Evolutionary conservation across 2,888 invertebrate genomes (phyloP), one percentile per base, ranked within the genome.

Genomic region (Atherix ibis): DNA sequence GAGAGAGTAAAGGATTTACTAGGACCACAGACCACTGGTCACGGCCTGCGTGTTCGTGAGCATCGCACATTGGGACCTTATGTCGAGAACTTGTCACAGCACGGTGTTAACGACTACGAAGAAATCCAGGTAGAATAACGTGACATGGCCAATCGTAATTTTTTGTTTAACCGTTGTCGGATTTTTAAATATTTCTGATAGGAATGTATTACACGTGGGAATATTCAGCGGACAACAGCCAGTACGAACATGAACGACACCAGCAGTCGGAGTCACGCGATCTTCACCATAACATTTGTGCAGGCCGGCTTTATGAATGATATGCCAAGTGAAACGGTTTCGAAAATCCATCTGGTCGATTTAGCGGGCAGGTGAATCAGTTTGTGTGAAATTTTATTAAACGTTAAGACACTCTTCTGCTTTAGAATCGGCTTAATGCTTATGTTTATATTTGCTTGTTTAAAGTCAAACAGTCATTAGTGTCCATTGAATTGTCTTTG

Each of bases 161-260:
- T 19, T 25, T 13, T 31, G 9, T 18, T 18, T 16, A 28, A 31
- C 32, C 33, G n/a, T 34, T 26, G 18, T 19, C 5, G 9, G 4
- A 13, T 26, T n/a, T 28, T 25, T 27, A 30, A 22, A 22, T 22
- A 22, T 8, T 22, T 8, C 10, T 22, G 22, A 22, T 55, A 82
- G 80, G 74, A 76, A 53, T 74, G 79, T 53, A 80, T 81, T 71
- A 68, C 73, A 45, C 70, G 76, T 46, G 87, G 87, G 42, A 87
- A 85, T 64, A 66, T 73, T 40, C 78, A 79, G 53, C 71, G 88
- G 44, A 85, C 85, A 15, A 87, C 87, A 3, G 87, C 87, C 28
- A 76, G 83, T 48, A 88, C 88, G 37, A 83, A 84, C 57, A 88
- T 88, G 87, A 88, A 88, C 65, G 85, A 87, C 62, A 83, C 83